Conservation (phyloP, 23 tunicate genomes). For the Ascidia mentula region DNA sequence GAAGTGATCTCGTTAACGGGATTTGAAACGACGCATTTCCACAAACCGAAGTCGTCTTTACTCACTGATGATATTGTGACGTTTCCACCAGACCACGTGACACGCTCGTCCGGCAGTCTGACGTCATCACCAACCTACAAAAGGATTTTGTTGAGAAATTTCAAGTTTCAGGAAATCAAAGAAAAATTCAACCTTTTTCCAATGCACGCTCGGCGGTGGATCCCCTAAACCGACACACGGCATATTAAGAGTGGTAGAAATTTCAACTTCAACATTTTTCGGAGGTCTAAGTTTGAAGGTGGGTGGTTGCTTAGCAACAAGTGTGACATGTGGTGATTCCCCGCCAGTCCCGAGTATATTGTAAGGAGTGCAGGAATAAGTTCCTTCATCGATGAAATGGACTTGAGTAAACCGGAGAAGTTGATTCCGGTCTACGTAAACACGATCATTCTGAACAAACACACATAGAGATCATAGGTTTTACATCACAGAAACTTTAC, state of each 20-base stretch:
- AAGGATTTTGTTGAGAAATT: background rate
- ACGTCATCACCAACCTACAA: background rate
- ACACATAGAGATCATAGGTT: too few species aligned
- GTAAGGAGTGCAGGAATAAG: conserved; percentile 84
- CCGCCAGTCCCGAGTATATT: conserved; percentile 82
- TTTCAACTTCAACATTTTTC: conserved; percentile 28
- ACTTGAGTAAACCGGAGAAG: background rate
- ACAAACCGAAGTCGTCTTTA: conserved; percentile 66
- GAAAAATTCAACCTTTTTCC: conserved; percentile 86
- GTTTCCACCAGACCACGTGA: conserved; percentile 46
- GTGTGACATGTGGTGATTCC: conserved; percentile 28
- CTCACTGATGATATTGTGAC: conserved; percentile 43
- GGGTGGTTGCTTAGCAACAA: conserved; percentile 63
- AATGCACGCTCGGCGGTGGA: conserved; percentile 51
- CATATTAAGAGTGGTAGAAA: conserved; percentile 34
- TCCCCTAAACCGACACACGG: conserved; percentile 70
- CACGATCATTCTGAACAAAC: conserved; percentile 28
- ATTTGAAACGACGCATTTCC: conserved; percentile 78
- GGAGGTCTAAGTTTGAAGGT: conserved; percentile 44
- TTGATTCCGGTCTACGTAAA: background rate
- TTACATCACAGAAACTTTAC: too few species aligned
- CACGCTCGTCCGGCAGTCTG: conserved; percentile 12
- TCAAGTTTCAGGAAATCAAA: background rate
- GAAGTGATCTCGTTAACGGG: conserved; percentile 40
- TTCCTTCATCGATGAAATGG: conserved; percentile 40